Conservation (phyloP, 2,113 vertebrate genomes). For the Mellivora capensis region DNA sequence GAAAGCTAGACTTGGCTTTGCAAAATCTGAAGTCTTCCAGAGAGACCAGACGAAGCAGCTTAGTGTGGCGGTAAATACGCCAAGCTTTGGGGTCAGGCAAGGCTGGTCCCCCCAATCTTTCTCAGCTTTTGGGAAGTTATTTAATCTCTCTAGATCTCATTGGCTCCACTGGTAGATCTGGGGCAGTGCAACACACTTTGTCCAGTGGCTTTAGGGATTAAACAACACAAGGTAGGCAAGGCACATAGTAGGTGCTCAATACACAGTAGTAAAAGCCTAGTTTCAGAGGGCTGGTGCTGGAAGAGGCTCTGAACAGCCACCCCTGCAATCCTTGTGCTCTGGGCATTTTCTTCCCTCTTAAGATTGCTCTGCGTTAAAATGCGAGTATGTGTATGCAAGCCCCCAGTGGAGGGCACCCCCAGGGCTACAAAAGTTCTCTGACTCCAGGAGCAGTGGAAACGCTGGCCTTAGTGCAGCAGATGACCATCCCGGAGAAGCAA, state of each 20-base stretch:
- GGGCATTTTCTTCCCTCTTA: neutral
- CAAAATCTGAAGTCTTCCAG: neutral
- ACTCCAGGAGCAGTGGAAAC: neutral
- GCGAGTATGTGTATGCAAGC: fast-evolving
- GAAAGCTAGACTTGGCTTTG: neutral
- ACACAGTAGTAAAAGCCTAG: neutral
- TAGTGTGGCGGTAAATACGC: neutral
- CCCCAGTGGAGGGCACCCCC: neutral
- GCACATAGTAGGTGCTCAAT: neutral
- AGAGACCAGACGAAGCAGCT: neutral
- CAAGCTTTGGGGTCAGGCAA: neutral
- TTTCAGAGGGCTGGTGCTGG: neutral
- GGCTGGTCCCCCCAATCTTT: neutral
- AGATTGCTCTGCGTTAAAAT: neutral
- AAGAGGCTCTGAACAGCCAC: neutral
- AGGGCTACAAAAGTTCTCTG: neutral
- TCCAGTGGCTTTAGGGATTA: neutral
- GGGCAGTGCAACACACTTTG: neutral
- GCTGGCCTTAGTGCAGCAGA: neutral
- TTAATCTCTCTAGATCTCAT: neutral
- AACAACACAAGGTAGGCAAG: neutral
- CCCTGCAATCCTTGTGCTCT: neutral
- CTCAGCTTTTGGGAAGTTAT: neutral
- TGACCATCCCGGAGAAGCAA: neutral
- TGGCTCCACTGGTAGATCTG: neutral